Conservation (phyloP, 1,140 invertebrate genomes). For the Caenorhabditis brenneri region DNA sequence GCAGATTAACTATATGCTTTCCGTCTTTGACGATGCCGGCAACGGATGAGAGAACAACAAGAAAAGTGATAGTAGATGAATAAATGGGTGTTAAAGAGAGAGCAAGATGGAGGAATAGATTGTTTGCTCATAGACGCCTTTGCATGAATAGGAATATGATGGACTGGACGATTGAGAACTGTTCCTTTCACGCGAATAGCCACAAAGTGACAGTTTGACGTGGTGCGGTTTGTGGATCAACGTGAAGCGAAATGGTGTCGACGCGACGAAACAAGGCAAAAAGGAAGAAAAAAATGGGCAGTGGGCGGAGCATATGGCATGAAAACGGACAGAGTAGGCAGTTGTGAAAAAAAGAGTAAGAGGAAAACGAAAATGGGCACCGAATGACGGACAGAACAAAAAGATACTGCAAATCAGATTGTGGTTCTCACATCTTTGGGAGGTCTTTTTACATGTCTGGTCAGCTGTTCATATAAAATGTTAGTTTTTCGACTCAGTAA, state of each 20-base stretch:
- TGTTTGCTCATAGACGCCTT: slow-evolving; percentile 17
- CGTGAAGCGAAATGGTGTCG: neutral
- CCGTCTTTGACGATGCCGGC: neutral
- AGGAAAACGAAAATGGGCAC: neutral
- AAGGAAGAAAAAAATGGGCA: neutral
- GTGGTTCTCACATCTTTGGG: neutral
- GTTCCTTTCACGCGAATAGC: neutral
- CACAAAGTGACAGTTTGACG: slow-evolving; percentile 39
- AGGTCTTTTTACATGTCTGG: neutral
- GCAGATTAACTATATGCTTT: neutral
- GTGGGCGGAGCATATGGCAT: neutral
- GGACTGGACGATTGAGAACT: neutral
- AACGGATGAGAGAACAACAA: neutral
- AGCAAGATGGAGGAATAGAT: neutral
- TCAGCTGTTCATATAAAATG: neutral
- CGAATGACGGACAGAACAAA: neutral
- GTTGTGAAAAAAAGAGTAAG: neutral
- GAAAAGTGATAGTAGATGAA: neutral
- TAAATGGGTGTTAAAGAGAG: neutral
- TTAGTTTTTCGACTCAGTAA: too few species aligned
- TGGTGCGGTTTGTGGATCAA: neutral
- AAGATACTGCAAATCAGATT: slow-evolving; percentile 12
- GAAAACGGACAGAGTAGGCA: slow-evolving; percentile 23
- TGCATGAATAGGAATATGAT: slow-evolving; percentile 22
- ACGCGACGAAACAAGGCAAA: neutral